A percentile compares a stretch with the other conserved stretches of the same genome.
Conservation (phyloP, 1,140 invertebrate genomes). For the Portunus trituberculatus region DNA sequence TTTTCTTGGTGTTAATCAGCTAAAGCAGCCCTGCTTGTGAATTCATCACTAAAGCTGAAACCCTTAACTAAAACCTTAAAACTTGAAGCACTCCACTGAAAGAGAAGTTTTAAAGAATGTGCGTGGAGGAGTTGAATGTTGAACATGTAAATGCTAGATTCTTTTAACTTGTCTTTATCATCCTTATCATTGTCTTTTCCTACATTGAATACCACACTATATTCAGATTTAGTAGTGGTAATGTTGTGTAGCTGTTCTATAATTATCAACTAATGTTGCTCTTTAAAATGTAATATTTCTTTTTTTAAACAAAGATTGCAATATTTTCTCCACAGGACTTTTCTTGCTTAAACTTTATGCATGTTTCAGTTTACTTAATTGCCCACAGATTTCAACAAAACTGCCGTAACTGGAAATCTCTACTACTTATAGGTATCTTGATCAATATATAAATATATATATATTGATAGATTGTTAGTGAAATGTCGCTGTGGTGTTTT, state of each 20-base stretch:
- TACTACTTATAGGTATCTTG: conserved; percentile 67
- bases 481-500: conserved; percentile 48
- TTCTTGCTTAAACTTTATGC: neutral
- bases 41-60: neutral
- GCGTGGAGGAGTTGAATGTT: neutral
- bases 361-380: conserved; percentile 53
- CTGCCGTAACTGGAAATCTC: conserved; percentile 65
- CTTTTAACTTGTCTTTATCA: neutral
- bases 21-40: neutral
- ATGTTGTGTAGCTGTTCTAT: neutral
- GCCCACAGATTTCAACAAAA: conserved; percentile 67
- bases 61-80: neutral
- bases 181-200: neutral
- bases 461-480: conserved; percentile 60
- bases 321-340: neutral
- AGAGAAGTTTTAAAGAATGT: no score
- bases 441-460: neutral
- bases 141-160: neutral
- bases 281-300: neutral
- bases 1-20: no score
- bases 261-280: neutral
- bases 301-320: neutral
- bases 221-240: neutral
- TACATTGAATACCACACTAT: neutral
- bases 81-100: neutral